Percentiles rank a stretch among this genome's conserved stretches.
Conservation (phyloP, 2,888 invertebrate species). For the Lithosia quadra region DNA sequence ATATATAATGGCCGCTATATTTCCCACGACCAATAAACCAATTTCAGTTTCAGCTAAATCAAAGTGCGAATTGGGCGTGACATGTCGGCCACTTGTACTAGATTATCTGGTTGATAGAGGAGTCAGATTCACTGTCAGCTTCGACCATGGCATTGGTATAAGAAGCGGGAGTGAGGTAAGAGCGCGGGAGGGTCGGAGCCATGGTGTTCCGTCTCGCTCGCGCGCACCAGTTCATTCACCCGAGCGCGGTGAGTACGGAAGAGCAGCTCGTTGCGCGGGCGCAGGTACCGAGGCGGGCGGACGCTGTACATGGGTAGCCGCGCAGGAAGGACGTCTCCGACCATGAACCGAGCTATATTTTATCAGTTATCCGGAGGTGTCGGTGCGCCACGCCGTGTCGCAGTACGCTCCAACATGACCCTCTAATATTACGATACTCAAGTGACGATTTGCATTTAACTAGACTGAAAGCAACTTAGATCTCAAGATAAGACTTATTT, state of each 20-base stretch:
- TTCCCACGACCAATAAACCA: conserved; percentile 26
- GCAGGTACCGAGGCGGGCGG: conserved; percentile 74
- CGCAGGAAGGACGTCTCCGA: conserved; percentile 83
- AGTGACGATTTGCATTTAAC: conserved; percentile 76
- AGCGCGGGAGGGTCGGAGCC: conserved; percentile 18
- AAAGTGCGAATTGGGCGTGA: conserved; percentile 47
- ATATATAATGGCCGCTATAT: conserved; percentile 17
- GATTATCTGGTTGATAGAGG: conserved; percentile 76
- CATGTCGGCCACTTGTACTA: conserved; percentile 69
- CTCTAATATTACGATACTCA: conserved; percentile 69
- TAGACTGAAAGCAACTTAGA: conserved; percentile 86
- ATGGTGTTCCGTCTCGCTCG: conserved; percentile 68
- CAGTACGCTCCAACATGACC: conserved; percentile 71
- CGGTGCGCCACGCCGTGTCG: conserved; percentile 79
- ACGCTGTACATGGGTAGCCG: conserved; percentile 71
- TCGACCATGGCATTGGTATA: conserved; percentile 80
- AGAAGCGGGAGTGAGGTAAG: conserved; percentile 34
- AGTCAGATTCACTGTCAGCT: conserved; percentile 70
- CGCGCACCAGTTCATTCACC: conserved; percentile 84
- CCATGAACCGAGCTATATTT: conserved; percentile 82
- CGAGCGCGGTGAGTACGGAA: conserved; percentile 76
- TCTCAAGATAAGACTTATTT: conserved; percentile 86
- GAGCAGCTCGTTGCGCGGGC: conserved; percentile 73
- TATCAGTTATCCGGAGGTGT: conserved; percentile 85
- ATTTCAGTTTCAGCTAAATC: conserved; percentile 55